These are phyloP conservation scores for Pelochelys cantorii DNA, from an alignment of 2,797 vertebrate species.

Conservation along the genomic window DNA sequence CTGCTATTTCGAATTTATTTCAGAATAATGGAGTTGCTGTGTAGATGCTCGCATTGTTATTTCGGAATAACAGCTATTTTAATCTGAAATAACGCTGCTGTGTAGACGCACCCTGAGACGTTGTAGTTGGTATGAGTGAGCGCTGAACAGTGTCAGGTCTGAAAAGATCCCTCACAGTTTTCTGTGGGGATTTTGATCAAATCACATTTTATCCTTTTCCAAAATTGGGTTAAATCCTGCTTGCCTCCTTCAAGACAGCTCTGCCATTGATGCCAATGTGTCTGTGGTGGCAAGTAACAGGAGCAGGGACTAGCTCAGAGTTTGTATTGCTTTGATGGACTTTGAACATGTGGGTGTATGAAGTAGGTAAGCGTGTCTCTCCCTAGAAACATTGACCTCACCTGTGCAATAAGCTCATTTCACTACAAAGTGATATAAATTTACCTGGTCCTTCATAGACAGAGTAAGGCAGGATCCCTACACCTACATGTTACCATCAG, in stretches of 20 bases:
- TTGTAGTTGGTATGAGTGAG: neutral
- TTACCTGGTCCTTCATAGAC: neutral
- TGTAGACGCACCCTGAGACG: too few relatives aligned
- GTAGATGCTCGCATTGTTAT: too few relatives aligned
- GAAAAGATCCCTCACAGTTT: neutral
- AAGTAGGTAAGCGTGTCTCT: neutral
- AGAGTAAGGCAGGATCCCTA: neutral
- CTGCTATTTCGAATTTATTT: too few relatives aligned
- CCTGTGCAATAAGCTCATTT: neutral
- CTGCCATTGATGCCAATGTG: neutral
- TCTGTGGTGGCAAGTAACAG: neutral
- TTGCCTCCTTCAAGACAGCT: neutral
- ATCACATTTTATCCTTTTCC: neutral
- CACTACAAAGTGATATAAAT: neutral
- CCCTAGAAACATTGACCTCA: neutral
- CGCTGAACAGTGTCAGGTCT: neutral
- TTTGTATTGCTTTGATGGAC: slow-evolving; percentile 23
- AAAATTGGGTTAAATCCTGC: neutral
- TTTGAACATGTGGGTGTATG: neutral
- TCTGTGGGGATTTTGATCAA: neutral
- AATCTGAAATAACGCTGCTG: too few relatives aligned
- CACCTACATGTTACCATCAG: neutral
- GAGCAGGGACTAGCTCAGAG: neutral
- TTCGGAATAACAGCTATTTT: too few relatives aligned
- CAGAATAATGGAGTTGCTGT: too few relatives aligned